phyloP scores from a whole-genome alignment of 2,888 invertebrate species.

The Lithodes maja region DNA sequence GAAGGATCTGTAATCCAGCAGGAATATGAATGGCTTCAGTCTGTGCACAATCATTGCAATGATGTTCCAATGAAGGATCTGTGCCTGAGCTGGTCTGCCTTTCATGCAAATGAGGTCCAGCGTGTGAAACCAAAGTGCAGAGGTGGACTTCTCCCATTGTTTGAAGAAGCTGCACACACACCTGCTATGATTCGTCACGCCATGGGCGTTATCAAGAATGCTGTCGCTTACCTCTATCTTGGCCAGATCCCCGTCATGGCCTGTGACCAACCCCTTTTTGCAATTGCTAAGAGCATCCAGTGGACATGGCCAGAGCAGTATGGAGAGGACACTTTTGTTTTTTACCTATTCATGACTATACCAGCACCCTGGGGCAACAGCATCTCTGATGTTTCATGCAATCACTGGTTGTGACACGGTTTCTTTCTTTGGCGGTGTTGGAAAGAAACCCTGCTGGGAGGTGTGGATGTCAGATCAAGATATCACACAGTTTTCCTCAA shows the following conservation, averaged over 20 bases:
- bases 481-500: no score
- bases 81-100: not conserved
- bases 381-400: no score
- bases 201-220: not conserved
- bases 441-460: no score
- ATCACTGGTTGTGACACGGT: no score
- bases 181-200: not conserved
- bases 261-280: not conserved
- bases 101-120: not conserved
- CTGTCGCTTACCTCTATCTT: not conserved
- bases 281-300: not conserved
- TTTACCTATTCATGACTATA: no score
- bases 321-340: no score
- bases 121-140: not conserved
- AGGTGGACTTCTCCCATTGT: not conserved
- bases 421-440: no score
- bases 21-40: not conserved
- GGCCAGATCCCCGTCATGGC: not conserved
- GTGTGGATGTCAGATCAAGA: no score
- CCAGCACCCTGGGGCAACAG: no score
- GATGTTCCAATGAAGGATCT: not conserved
- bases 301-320: no score
- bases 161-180: not conserved
- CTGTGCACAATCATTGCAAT: not conserved
- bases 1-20: not conserved